These are phyloP conservation scores for Ectemnius continuus DNA, from an alignment of 2,888 invertebrate genomes.

Conservation along the genomic window DNA sequence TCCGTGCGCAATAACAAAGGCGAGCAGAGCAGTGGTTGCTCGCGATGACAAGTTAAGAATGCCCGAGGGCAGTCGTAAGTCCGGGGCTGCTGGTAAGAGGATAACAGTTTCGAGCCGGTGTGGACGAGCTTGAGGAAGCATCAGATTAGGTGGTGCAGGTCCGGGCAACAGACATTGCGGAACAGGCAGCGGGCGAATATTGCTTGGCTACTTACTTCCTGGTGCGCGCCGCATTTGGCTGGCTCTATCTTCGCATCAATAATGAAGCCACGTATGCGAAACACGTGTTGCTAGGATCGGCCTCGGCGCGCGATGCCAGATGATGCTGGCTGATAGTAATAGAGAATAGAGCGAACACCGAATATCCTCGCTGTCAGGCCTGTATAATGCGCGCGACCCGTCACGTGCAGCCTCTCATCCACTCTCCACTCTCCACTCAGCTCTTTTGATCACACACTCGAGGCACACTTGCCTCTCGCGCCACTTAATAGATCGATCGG, in stretches of 20 bases:
- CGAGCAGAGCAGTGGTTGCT: constrained; percentile 23
- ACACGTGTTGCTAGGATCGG: background rate
- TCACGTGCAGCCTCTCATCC: background rate
- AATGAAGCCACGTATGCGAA: background rate
- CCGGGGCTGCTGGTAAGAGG: background rate
- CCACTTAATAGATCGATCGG: constrained; percentile 1
- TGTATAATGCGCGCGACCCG: background rate
- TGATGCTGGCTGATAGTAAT: background rate
- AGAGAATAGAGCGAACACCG: constrained; percentile 1
- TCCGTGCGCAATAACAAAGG: constrained; percentile 70
- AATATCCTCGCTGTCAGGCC: background rate
- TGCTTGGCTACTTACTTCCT: constrained; percentile 34
- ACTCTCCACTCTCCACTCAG: background rate
- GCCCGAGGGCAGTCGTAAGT: constrained; percentile 25
- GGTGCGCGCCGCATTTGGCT: constrained; percentile 45
- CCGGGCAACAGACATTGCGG: no score
- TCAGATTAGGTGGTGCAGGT: no score
- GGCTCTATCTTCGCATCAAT: constrained; percentile 2
- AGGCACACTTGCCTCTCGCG: no score
- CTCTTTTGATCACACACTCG: background rate
- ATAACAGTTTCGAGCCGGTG: background rate
- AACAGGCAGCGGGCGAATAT: no score
- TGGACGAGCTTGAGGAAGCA: no score
- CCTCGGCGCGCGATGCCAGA: background rate
- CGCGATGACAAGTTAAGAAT: constrained; percentile 72